Conservation (phyloP, 1,140 invertebrate species). For the Papilio helenus region DNA sequence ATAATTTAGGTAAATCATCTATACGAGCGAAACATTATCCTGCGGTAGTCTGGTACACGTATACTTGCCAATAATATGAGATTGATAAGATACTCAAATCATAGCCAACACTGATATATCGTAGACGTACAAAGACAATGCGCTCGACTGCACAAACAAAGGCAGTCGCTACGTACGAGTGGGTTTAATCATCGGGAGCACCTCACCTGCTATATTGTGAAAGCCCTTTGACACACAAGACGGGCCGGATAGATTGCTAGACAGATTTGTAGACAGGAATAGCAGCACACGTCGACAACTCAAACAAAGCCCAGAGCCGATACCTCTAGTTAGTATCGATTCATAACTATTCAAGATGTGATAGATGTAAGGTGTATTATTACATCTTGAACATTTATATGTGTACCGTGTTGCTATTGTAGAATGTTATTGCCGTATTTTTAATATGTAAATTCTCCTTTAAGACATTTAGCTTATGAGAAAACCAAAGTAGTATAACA, state of each 20-base stretch:
- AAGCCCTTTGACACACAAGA: conserved; percentile 35
- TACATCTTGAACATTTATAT: too few species aligned
- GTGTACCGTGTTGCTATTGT: too few species aligned
- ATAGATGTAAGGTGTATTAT: not conserved
- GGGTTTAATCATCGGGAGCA: conserved; percentile 33
- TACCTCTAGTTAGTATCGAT: not conserved
- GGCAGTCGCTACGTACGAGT: conserved; percentile 40
- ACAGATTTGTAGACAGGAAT: conserved; percentile 5
- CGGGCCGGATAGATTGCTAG: conserved; percentile 18
- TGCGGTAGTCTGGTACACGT: not conserved
- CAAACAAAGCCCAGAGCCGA: not conserved
- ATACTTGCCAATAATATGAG: not conserved
- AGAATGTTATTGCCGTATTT: too few species aligned
- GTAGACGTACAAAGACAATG: conserved; percentile 38
- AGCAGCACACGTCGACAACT: not conserved
- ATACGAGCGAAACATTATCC: too few species aligned
- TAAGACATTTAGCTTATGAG: too few species aligned
- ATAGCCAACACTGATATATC: conserved; percentile 22
- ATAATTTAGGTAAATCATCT: too few species aligned
- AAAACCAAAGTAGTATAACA: too few species aligned
- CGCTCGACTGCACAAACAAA: conserved; percentile 41
- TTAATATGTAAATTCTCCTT: too few species aligned
- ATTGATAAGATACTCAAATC: conserved; percentile 24
- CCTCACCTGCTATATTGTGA: conserved; percentile 25
- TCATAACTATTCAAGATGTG: not conserved